Base-by-base conservation (phyloP, 2,113 vertebrate species). In the Calonectris borealis region DNA sequence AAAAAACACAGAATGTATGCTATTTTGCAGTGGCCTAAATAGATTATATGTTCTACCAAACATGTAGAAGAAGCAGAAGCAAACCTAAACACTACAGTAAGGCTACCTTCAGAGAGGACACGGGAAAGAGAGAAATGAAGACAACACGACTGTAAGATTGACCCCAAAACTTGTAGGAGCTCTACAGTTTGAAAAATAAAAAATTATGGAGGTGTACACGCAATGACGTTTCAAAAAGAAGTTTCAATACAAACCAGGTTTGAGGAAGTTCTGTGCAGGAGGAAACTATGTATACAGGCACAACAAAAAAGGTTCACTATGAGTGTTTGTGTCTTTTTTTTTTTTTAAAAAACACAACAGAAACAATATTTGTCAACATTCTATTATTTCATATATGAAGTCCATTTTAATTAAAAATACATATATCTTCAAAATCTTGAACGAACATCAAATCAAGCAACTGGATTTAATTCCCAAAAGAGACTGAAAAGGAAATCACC, bases 361-460 rank as follows among this genome's bases (percentile, higher is more conserved):
- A 70, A 84, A 83, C 10, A 72, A 1, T 88, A 86, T 51, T 71
- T 90, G 26, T 38, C 58, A 89, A 77, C 0, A 0, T 81, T 86
- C 62, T 83, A n/a, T 34, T 54, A 91, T 31, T 93, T 76, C 25
- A 72, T n/a, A 70, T 8, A 46, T 32, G 0, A 82, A 73, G 57
- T 38, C 27, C 7, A 52, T 68, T 88, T 90, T 79, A 92, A 72
- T 40, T 57, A 66, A 86, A 91, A 80, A 73, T 13, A 78, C 10
- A 85, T n/a, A 8, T 15, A 79, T 38, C 38, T 90, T 76, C 25
- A 90, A 83, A 71, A 76, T 77, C 40, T 95, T 57, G 38, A 61
- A 86, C 86, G 60, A 88, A 95, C 55, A 92, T 86, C 29, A 92
- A 86, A 90, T 84, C 97, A 98, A 98, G 95, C 49, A 97, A 97